phyloP scores from a whole-genome alignment of 2,888 invertebrate species.

The Agrochola circellaris region DNA sequence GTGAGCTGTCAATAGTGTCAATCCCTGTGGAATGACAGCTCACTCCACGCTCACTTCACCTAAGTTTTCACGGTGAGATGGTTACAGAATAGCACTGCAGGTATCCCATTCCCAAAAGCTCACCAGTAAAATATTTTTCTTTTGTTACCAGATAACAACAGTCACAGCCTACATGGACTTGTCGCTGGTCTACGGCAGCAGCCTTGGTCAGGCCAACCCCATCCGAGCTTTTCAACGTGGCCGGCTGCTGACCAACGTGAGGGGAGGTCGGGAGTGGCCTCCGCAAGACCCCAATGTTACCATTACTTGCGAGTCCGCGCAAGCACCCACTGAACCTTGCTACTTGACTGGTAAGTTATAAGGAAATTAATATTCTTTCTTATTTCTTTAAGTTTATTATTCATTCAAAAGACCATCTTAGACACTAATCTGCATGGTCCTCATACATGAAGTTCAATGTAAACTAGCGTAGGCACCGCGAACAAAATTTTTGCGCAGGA shows the following conservation, averaged over 20 bases:
- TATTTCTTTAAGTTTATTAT: too few relatives aligned
- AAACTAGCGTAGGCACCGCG: too few relatives aligned
- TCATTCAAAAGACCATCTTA: too few relatives aligned
- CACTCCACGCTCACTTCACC: too few relatives aligned
- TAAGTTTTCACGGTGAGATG: too few relatives aligned
- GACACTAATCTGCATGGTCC: too few relatives aligned
- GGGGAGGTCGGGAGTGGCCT: slow-evolving; percentile 93
- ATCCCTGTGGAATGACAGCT: too few relatives aligned
- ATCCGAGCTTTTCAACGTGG: slow-evolving; percentile 93
- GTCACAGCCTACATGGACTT: slow-evolving; percentile 94
- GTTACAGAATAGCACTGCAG: too few relatives aligned
- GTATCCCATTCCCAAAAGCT: not conserved
- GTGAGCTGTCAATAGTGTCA: too few relatives aligned
- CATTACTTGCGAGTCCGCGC: slow-evolving; percentile 92
- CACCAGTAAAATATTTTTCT: not conserved
- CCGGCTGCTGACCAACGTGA: slow-evolving; percentile 91
- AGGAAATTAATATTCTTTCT: not conserved
- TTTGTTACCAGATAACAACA: slow-evolving; percentile 88
- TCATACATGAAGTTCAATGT: too few relatives aligned
- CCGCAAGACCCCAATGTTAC: slow-evolving; percentile 93
- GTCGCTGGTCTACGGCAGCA: slow-evolving; percentile 95
- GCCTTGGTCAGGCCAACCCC: slow-evolving; percentile 91
- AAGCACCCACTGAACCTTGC: slow-evolving; percentile 93
- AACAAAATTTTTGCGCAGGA: too few relatives aligned
- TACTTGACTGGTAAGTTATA: slow-evolving; percentile 92